These are phyloP conservation scores for Megathymus violae DNA, from an alignment of 1,140 invertebrate species.

Conservation along the genomic window DNA sequence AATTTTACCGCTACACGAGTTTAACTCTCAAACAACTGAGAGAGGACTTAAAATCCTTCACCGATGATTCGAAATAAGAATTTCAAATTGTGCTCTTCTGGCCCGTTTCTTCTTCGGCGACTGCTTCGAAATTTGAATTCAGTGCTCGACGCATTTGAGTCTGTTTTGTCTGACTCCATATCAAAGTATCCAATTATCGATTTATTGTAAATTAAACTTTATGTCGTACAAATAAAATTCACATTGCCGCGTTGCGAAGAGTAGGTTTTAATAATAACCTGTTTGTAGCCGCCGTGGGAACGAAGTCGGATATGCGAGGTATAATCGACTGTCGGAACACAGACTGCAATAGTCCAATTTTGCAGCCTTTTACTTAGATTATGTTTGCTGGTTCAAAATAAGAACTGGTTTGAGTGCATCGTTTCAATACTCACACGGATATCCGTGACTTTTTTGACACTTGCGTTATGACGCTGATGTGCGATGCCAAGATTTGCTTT, in stretches of 20 bases:
- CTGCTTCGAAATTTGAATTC: conserved; percentile 57
- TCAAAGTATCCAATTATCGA: conserved; percentile 45
- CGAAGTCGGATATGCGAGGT: conserved; percentile 78
- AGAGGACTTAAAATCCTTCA: conserved; percentile 79
- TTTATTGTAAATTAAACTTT: conserved; percentile 49
- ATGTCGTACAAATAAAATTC: conserved; percentile 44
- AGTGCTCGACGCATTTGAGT: conserved; percentile 50
- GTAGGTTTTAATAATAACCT: conserved; percentile 82
- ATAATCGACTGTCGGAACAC: conserved; percentile 78
- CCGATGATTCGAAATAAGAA: conserved; percentile 76
- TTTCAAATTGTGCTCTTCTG: conserved; percentile 76
- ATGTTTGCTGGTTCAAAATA: conserved; percentile 59
- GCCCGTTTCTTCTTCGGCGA: conserved; percentile 43
- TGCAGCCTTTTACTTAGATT: conserved; percentile 81
- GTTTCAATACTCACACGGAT: conserved; percentile 40
- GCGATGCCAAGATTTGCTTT: too few relatives aligned
- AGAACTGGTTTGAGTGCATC: conserved; percentile 57
- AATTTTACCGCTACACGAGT: conserved; percentile 74
- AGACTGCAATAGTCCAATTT: conserved; percentile 81
- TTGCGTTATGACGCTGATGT: too few relatives aligned
- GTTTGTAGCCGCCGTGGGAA: conserved; percentile 80
- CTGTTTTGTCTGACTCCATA: conserved; percentile 49
- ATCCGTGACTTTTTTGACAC: conserved; percentile 44
- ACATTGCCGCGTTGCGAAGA: conserved; percentile 40
- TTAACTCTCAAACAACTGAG: conserved; percentile 69